phyloP scores from a whole-genome alignment of 2,888 invertebrate species.

The Clusia tigrina region DNA sequence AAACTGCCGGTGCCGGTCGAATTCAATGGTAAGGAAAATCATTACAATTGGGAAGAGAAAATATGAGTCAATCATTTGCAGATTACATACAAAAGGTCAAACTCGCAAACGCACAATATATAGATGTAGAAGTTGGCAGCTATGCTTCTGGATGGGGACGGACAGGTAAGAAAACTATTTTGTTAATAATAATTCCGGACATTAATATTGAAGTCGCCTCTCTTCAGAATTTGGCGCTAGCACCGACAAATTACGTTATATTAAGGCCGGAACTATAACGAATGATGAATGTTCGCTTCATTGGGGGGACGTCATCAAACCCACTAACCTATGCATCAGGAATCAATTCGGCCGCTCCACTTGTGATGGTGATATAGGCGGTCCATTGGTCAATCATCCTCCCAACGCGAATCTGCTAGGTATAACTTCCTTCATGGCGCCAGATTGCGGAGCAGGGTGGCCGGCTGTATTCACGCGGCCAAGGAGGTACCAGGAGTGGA shows the following conservation, averaged over 20 bases:
- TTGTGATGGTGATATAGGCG: slow-evolving; percentile 61
- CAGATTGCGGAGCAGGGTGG: slow-evolving; percentile 57
- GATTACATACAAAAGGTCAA: slow-evolving; percentile 46
- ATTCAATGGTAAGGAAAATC: slow-evolving; percentile 57
- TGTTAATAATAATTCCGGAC: no score
- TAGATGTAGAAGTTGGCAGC: no score
- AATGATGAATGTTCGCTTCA: slow-evolving; percentile 44
- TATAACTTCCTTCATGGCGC: slow-evolving; percentile 52
- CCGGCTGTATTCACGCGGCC: slow-evolving; percentile 60
- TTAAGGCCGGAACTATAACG: slow-evolving; percentile 43
- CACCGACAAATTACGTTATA: slow-evolving; percentile 46
- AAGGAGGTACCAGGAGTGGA: slow-evolving; percentile 58
- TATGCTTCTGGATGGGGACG: slow-evolving; percentile 59
- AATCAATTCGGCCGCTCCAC: slow-evolving; percentile 51
- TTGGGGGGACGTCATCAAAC: slow-evolving; percentile 37
- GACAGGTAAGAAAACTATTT: slow-evolving; percentile 46
- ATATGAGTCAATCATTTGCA: slow-evolving; percentile 18
- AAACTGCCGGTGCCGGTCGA: slow-evolving; percentile 57
- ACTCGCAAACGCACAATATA: no score
- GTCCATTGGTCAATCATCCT: slow-evolving; percentile 52
- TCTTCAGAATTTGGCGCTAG: slow-evolving; percentile 38
- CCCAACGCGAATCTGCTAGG: slow-evolving; percentile 48
- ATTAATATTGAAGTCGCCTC: no score
- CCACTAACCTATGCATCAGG: slow-evolving; percentile 50
- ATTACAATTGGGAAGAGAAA: no score